These are phyloP conservation scores for Drosophila orena DNA, from an alignment of 1,140 invertebrate genomes.

Conservation along the genomic window DNA sequence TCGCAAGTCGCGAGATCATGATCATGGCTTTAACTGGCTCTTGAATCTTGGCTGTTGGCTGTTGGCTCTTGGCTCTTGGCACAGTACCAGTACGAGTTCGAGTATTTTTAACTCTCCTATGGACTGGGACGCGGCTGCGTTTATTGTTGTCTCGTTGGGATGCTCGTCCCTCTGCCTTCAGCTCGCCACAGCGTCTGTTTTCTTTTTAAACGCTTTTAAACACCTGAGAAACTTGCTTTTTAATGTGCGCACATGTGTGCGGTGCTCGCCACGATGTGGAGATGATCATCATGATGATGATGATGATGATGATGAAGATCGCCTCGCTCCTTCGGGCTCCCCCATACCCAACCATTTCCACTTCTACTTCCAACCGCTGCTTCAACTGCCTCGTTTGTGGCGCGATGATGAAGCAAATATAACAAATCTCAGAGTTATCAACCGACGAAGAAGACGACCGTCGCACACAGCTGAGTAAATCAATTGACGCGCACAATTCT, in stretches of 20 bases:
- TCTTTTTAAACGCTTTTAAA: conserved; percentile 84
- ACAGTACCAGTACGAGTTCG: conserved; percentile 52
- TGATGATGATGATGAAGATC: conserved; percentile 46
- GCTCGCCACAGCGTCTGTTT: conserved; percentile 62
- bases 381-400: conserved; percentile 66
- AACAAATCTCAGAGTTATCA: conserved; percentile 81
- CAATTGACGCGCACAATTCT: conserved; percentile 82
- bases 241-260: conserved; percentile 77
- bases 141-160: conserved; percentile 75
- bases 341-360: not conserved
- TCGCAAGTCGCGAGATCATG: conserved; percentile 79
- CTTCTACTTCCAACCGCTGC: conserved; percentile 17
- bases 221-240: conserved; percentile 83
- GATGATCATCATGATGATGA: conserved; percentile 11
- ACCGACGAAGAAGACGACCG: conserved; percentile 40
- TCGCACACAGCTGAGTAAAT: conserved; percentile 80
- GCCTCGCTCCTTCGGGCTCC: conserved; percentile 12
- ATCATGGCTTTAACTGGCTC: conserved; percentile 83
- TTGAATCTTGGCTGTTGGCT: conserved; percentile 72
- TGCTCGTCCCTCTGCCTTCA: conserved; percentile 16
- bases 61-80: conserved; percentile 63
- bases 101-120: conserved; percentile 76
- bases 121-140: conserved; percentile 48
- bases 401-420: conserved; percentile 82
- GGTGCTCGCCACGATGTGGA: conserved; percentile 36